Base-by-base conservation (phyloP, 1,140 invertebrate genomes). In the Tetramorium alpestre region DNA sequence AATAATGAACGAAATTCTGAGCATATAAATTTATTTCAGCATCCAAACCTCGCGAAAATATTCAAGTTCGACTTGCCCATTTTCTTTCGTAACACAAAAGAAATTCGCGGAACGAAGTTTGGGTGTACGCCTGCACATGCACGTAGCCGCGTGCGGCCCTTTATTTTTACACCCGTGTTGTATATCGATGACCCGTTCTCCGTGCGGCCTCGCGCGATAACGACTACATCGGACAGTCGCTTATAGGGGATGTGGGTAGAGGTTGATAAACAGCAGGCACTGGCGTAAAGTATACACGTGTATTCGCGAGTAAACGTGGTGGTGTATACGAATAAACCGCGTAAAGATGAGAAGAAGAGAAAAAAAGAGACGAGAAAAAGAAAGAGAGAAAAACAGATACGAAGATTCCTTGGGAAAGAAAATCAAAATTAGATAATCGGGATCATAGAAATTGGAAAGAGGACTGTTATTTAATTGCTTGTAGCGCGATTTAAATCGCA, bases 181-280 rank as follows among this genome's bases (percentile, higher is more conserved):
- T 89, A 70, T 73, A 90, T 90, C 82, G 86, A 84, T 86, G 88
- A 91, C 77, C 80, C 78, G 87, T 47, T 90, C 69, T 60, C 54
- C 60, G 72, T 65, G 64, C 67, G 47, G 62, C 56, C 56, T 87
- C 75, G 69, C 73, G 56, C 67, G 89, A 89, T 91, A 91, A 90
- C 73, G 77, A 85, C 69, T 82, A 60, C 41, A 69, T 80, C 58
- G 82, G 69, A 87, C 56, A 85, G 73, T 72, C 56, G 84, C 56
- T 90, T 84, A 80, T 87, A 89, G 76, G 75, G 75, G 44, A 85
- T 86, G 89, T 80, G 88, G 87, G 86, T 58, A 91, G 54, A 67
- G 77, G 81, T 88, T 88, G 89, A 90, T 86, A 91, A 91, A 91
- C 89, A 90, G 22, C 86, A 62, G 54, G 69, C 58, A 38, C 72